Percentiles rank a stretch among this genome's conserved stretches.
phyloP scores from a whole-genome alignment of 1,140 invertebrate genomes.

The Laupala kohalensis region DNA sequence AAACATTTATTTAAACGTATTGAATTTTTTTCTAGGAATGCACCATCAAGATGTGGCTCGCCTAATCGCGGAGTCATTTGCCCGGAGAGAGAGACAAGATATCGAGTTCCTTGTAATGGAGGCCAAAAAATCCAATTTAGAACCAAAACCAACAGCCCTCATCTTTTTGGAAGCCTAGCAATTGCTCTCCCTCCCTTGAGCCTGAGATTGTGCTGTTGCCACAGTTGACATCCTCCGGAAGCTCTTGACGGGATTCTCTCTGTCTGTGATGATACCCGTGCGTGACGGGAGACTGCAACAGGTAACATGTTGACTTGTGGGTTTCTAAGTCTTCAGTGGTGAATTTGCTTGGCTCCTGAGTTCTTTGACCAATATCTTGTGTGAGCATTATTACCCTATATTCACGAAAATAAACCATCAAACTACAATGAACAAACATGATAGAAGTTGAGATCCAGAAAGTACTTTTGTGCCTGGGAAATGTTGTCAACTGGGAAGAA shows the following conservation, averaged over 20 bases:
- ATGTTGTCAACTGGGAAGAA: not conserved
- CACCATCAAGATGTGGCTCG: constrained; percentile 70
- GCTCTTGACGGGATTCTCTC: not conserved
- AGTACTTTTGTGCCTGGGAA: not conserved
- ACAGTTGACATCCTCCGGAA: not conserved
- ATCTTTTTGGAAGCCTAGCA: constrained; percentile 82
- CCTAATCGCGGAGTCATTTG: constrained; percentile 79
- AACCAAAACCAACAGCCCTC: constrained; percentile 72
- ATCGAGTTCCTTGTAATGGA: constrained; percentile 83
- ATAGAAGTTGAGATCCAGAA: no score
- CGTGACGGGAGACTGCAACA: not conserved
- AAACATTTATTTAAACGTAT: no score
- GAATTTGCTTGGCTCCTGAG: not conserved
- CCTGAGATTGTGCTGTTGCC: not conserved
- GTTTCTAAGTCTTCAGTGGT: not conserved
- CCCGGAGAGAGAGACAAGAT: constrained; percentile 67
- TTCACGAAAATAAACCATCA: not conserved
- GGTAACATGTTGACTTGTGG: not conserved
- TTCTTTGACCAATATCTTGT: not conserved
- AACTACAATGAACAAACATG: not conserved
- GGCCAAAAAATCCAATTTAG: constrained; percentile 77
- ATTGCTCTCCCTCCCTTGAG: constrained; percentile 16
- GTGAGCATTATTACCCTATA: not conserved
- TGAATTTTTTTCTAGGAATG: constrained; percentile 29
- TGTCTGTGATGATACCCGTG: not conserved